phyloP scores from a whole-genome alignment of 2,888 invertebrate species.

The Sinohyriopsis cumingii region DNA sequence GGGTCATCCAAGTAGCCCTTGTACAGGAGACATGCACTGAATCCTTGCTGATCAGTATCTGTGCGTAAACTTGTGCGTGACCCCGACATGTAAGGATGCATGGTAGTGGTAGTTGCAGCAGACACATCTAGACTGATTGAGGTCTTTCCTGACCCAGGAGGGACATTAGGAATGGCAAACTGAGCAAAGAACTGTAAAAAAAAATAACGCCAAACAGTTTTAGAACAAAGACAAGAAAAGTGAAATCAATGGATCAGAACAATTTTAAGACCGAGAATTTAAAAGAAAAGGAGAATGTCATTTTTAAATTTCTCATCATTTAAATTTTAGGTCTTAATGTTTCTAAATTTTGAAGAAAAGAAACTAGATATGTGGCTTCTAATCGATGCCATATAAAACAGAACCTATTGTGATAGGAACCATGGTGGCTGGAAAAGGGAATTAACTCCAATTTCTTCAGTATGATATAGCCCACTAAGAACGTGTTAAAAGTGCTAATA shows the following conservation, averaged over 20 bases:
- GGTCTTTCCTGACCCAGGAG: slow-evolving; percentile 10
- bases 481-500: too few species aligned
- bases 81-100: slow-evolving; percentile 18
- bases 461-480: too few species aligned
- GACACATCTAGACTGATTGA: slow-evolving; percentile 15
- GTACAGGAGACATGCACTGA: slow-evolving; percentile 58
- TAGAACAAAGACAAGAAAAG: too few species aligned
- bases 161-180: slow-evolving; percentile 36
- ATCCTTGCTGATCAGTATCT: slow-evolving; percentile 42
- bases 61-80: slow-evolving; percentile 36
- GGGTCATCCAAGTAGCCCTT: slow-evolving; percentile 70
- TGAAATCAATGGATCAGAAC: too few species aligned
- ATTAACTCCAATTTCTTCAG: too few species aligned
- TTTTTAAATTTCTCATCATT: not conserved
- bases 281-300: too few species aligned
- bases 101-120: slow-evolving; percentile 10
- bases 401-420: too few species aligned
- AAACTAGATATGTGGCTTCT: not conserved
- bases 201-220: not conserved
- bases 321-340: not conserved
- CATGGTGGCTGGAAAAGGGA: too few species aligned
- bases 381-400: not conserved
- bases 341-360: not conserved
- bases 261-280: too few species aligned
- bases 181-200: slow-evolving; percentile 52